A percentile compares a stretch with the other conserved stretches of the same genome.
phyloP scores from a whole-genome alignment of 2,113 vertebrate species.

The Rattus rattus region DNA sequence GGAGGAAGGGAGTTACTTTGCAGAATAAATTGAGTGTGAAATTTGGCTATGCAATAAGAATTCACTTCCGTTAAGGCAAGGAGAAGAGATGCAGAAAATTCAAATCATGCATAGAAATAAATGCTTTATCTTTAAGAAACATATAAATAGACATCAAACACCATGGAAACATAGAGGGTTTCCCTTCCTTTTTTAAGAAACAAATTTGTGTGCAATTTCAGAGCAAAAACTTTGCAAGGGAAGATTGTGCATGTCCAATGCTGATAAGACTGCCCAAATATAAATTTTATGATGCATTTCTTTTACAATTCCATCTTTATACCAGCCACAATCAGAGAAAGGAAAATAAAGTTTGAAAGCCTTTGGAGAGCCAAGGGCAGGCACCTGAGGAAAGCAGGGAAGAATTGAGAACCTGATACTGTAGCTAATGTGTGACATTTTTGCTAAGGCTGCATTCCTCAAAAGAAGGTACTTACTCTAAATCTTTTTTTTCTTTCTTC shows the following conservation, averaged over 20 bases:
- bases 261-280: constrained; percentile 87
- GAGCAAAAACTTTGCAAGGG: constrained; percentile 86
- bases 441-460: constrained; percentile 72
- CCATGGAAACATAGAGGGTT: constrained; percentile 81
- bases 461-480: constrained; percentile 46
- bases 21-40: constrained; percentile 85
- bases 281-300: constrained; percentile 86
- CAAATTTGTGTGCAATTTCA: constrained; percentile 88
- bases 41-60: constrained; percentile 81
- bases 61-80: constrained; percentile 82
- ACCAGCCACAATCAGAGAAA: constrained; percentile 82
- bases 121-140: constrained; percentile 90
- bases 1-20: constrained; percentile 80
- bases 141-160: constrained; percentile 89
- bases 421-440: constrained; percentile 81
- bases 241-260: constrained; percentile 88
- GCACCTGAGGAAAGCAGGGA: constrained; percentile 80
- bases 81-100: constrained; percentile 87
- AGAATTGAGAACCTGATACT: constrained; percentile 83
- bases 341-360: constrained; percentile 82
- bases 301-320: constrained; percentile 85
- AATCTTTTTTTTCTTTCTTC: constrained; percentile 36
- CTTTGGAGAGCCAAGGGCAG: constrained; percentile 82
- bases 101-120: constrained; percentile 81
- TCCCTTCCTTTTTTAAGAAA: constrained; percentile 77